Base-by-base conservation (phyloP, 2,888 invertebrate genomes). In the Sesia apiformis region DNA sequence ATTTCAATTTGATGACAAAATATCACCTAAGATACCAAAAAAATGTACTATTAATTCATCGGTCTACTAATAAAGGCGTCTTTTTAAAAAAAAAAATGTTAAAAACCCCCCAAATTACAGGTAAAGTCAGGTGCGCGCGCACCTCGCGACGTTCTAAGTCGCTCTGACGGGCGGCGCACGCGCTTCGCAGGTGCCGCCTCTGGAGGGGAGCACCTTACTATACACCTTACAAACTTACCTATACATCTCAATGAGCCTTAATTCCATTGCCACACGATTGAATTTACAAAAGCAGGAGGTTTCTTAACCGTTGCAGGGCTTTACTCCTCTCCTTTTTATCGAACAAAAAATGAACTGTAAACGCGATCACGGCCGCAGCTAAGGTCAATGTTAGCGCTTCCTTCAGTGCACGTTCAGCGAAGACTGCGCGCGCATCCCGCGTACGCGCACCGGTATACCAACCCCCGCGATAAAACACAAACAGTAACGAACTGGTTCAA, bases 261-360 rank as follows among this genome's bases (percentile, higher is more conserved):
- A 5, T 0, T 0, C 0, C 0, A 3, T 6, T 0, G 2, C 0
- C 3, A 54, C 65, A 83, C 67, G 62, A 67, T 62, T 51, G 6
- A 61, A 6, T 56, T 54, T 75, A 3, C 53, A 23, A 5, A n/a
- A 41, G 5, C 6, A 3, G 5, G 4, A 0, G 2, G 3, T 7
- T 38, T 52, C 23, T 8, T 39, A 56, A 65, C 64, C 52, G 53
- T 82, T 81, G 85, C 84, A 88, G 88, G 84, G 86, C 86, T 80
- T 81, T 86, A 87, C 87, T 89, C 85, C 89, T 89, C 89, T 89
- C 89, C 89, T 89, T 89, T 89, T 89, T 89, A 89, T 88, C 85
- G 88, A 87, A 86, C 88, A 89, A 89, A 89, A 89, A 89, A 88
- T 89, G 88, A 89, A 89, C 89, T 89, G 89, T 89, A 89, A 89